A percentile compares a stretch with the other conserved stretches of the same genome.
Evolutionary conservation across 2,113 vertebrate species (phyloP).

Genomic region (Dipodomys merriami): DNA sequence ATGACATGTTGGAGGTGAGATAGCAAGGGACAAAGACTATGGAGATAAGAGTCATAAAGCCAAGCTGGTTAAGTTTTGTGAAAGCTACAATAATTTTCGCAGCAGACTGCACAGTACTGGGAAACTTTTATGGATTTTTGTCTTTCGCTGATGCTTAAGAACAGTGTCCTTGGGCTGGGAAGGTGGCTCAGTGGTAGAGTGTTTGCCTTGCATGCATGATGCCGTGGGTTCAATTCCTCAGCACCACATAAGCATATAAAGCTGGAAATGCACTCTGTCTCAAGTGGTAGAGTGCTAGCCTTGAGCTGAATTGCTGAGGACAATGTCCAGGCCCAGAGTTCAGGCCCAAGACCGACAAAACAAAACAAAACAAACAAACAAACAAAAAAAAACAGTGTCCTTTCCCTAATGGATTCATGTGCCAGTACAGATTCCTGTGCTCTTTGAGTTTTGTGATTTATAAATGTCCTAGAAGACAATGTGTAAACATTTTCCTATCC

Average conservation of each 20-base stretch:
- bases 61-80: conserved; percentile 1
- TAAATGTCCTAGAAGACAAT: not conserved
- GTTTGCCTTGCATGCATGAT: too few relatives aligned
- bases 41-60: not conserved
- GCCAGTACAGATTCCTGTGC: not conserved
- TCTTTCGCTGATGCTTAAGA: not conserved
- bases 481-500: not conserved
- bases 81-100: not conserved
- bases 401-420: not conserved
- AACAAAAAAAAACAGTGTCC: too few relatives aligned
- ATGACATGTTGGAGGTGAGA: not conserved
- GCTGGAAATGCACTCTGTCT: too few relatives aligned
- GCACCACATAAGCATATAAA: too few relatives aligned
- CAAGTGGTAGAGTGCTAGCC: too few relatives aligned
- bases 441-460: not conserved
- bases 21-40: not conserved
- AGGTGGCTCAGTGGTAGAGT: too few relatives aligned
- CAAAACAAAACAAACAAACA: too few relatives aligned
- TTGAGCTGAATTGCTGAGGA: too few relatives aligned
- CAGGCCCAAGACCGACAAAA: too few relatives aligned
- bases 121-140: not conserved
- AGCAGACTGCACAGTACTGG: not conserved
- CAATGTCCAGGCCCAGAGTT: too few relatives aligned
- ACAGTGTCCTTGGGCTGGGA: not conserved
- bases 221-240: too few relatives aligned